Evolutionary conservation across 2,113 vertebrate genomes (phyloP), one percentile per base, ranked within the genome.

Genomic region (Dasyornis broadbenti): DNA sequence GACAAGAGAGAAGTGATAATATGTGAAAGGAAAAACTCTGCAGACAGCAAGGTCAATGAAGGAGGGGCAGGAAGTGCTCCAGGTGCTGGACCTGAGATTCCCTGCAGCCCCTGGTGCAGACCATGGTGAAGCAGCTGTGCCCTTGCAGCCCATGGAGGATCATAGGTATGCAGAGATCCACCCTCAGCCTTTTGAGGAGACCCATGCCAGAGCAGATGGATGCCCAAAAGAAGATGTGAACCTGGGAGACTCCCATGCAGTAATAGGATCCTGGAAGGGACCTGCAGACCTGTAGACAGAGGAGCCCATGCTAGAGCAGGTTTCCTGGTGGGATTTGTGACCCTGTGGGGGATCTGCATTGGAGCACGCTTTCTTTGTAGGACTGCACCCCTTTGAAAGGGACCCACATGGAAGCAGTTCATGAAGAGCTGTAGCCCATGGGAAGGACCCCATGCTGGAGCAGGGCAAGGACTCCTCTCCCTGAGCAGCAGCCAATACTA

Each of bases 41-140:
- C 9, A 35, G 56, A 10, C 15, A 21, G 11, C 30, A 14, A 26
- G 20, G 20, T 26, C 40, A 49, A 6, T 22, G 35, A 30, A 87
- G 20, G 24, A 54, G 23, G 61, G 7, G 3, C 30, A 54, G 56
- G 15, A 71, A 9, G 3, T n/a, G 30, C 16, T 47, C 1, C 16
- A n/a, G 11, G 9, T 22, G 16, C n/a, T 4, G 6, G 35, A 71
- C 11, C 9, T 63, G 30, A 40, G n/a, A 9, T n/a, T 63, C 39
- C 18, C 22, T 52, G 39, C 18, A 22, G 37, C 11, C 21, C 0
- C 0, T 31, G 61, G 26, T 17, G 7, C 20, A 57, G 61, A 1
- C 9, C 37, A 22, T 18, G 13, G 9, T 44, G 63, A 44, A 5
- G 26, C 16, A 50, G 31, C 31, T 68, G 22, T 23, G 53, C 2